Evolutionary conservation across 2,797 vertebrate species (phyloP).

Genomic region (Enteromius afrohamiltoni): DNA sequence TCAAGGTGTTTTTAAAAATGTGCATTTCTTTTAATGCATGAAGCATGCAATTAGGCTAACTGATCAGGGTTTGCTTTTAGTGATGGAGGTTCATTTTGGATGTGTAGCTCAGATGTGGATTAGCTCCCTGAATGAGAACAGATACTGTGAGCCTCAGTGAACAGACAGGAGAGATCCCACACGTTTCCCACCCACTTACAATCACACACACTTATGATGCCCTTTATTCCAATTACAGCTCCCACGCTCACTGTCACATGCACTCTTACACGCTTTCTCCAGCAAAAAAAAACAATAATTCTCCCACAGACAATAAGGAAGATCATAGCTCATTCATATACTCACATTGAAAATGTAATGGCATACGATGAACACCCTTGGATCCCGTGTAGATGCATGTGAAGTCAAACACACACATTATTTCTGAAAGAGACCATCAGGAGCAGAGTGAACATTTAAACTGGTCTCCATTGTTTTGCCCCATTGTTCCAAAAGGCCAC

Average conservation of each 20-base stretch:
- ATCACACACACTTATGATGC: slow-evolving; percentile 36
- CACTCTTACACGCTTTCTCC: slow-evolving; percentile 29
- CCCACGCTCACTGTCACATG: slow-evolving; percentile 15
- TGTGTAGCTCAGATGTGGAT: slow-evolving; percentile 17
- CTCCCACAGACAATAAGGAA: not conserved
- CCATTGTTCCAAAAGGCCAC: slow-evolving; percentile 58
- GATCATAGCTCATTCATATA: not conserved
- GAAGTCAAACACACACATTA: not conserved
- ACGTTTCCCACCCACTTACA: slow-evolving; percentile 21
- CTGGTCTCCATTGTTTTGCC: slow-evolving; percentile 29
- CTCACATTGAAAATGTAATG: not conserved
- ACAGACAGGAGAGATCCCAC: slow-evolving; percentile 22
- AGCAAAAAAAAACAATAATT: not conserved
- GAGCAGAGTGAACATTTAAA: slow-evolving; percentile 15
- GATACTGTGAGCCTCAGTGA: slow-evolving; percentile 28
- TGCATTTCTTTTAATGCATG: not conserved
- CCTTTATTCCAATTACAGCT: slow-evolving; percentile 34
- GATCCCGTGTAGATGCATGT: not conserved
- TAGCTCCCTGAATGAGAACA: slow-evolving; percentile 33
- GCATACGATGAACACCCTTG: not conserved
- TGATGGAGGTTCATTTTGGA: not conserved
- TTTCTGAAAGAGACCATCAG: not conserved
- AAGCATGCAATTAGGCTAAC: not conserved
- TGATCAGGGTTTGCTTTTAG: not conserved
- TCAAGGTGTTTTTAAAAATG: not conserved